These are phyloP conservation scores for Corvus moneduloides DNA, from an alignment of 2,113 vertebrate genomes.

Conservation along the genomic window DNA sequence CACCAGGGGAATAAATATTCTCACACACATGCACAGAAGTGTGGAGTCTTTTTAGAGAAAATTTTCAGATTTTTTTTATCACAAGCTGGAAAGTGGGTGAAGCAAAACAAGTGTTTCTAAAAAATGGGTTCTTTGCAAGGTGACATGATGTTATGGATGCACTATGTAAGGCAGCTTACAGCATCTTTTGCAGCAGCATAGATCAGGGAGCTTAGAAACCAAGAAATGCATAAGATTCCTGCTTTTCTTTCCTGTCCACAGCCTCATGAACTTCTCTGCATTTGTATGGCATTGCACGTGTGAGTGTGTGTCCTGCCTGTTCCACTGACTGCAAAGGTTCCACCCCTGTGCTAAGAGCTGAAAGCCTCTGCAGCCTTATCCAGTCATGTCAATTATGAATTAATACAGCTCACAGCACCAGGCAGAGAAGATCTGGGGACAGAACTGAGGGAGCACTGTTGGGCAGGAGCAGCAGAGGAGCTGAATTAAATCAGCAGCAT, in stretches of 20 bases:
- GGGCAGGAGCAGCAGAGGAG: not conserved
- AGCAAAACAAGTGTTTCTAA: not conserved
- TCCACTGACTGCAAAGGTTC: not conserved
- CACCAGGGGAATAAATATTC: not conserved
- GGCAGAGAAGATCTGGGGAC: not conserved
- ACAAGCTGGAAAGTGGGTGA: not conserved
- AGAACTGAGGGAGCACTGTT: not conserved
- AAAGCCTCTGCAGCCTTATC: not conserved
- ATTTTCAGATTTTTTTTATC: not conserved
- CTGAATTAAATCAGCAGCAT: not conserved
- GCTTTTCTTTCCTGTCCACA: not conserved
- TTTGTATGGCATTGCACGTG: not conserved
- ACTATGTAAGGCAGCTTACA: not conserved
- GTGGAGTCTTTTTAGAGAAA: not conserved
- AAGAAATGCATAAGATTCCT: not conserved
- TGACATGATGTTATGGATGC: not conserved
- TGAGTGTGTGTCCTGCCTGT: not conserved
- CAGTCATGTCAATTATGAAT: not conserved
- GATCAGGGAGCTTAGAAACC: not conserved
- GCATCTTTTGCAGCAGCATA: not conserved
- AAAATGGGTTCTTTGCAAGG: not conserved
- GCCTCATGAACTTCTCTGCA: not conserved
- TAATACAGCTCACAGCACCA: not conserved
- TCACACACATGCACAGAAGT: not conserved
- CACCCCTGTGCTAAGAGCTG: not conserved